These are phyloP conservation scores for Tenthredo livida DNA, from an alignment of 2,888 invertebrate genomes.

Conservation along the genomic window DNA sequence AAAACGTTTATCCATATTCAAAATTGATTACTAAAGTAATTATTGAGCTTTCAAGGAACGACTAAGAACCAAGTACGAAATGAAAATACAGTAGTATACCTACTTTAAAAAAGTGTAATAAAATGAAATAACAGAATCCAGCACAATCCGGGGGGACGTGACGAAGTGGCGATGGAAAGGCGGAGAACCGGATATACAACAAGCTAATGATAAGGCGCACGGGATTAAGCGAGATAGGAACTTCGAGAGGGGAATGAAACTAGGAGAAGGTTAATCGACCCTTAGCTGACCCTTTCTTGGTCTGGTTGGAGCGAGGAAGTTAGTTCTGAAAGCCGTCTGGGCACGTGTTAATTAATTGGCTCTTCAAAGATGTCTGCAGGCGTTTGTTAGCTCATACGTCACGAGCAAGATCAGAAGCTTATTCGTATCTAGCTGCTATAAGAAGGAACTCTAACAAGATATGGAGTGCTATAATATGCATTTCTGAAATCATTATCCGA, in stretches of 20 bases:
- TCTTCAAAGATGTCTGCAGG: constrained; percentile 30
- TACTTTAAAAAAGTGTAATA: background rate
- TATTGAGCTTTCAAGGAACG: background rate
- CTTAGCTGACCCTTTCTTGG: constrained; percentile 49
- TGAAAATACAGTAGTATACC: background rate
- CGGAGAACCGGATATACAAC: constrained; percentile 42
- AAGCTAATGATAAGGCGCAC: constrained; percentile 43
- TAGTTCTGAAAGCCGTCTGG: constrained; percentile 34
- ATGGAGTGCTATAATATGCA: background rate
- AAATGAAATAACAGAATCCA: background rate
- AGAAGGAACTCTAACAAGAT: background rate
- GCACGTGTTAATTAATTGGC: constrained; percentile 38
- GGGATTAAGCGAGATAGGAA: constrained; percentile 42
- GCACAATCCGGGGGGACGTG: background rate
- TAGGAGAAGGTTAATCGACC: constrained; percentile 43
- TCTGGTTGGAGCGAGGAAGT: constrained; percentile 39
- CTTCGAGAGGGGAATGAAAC: constrained; percentile 24
- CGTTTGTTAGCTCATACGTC: constrained; percentile 31
- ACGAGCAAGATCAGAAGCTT: background rate
- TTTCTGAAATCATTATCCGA: background rate
- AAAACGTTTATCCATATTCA: background rate
- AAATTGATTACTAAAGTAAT: background rate
- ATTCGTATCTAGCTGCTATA: background rate
- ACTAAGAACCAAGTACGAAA: background rate
- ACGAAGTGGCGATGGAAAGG: constrained; percentile 34